Base-by-base conservation (phyloP, 2,888 invertebrate genomes). In the Neoaliturus tenellus region DNA sequence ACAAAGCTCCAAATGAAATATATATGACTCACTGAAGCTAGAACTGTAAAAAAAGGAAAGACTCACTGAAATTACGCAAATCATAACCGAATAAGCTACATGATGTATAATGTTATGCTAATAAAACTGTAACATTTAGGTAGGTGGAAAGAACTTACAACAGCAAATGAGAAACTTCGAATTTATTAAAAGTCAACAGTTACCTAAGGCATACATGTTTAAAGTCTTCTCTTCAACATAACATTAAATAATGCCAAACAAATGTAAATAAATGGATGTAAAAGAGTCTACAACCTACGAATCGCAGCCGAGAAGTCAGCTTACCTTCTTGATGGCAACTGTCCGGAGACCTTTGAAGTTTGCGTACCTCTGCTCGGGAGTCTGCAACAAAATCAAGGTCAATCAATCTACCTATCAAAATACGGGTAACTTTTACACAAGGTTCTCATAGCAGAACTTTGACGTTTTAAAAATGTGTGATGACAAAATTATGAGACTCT, bases 321-420 rank as follows among this genome's bases (percentile, higher is more conserved):
- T 78, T 92, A 96, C 96, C 94, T 98, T 98, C 91, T 96, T 97
- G 90, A 98, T 94, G 86, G 95, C 94, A 85, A 97, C 94, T 84
- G 95, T 94, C 88, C 95, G 93, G 85, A 97, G 94, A 87, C 96
- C 96, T 89, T 94, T 96, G 92, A 95, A 96, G 87, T 93, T 93
- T 84, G 93, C 93, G 89, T 93, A 95, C 87, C 93, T 93, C 90
- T 95, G 94, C 90, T 95, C 95, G 85, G 92, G 92, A 87, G 94
- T 92, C 95, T 95, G 93, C 58, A 90, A 87, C 85, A 55, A 35
- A 48, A 69, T n/a, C n/a, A n/a, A n/a, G n/a, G n/a, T n/a, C n/a
- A n/a, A n/a, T n/a, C n/a, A n/a, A n/a, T n/a, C n/a, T n/a, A n/a
- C n/a, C n/a, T n/a, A n/a, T n/a, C n/a, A n/a, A n/a, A n/a, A n/a